phyloP scores from a whole-genome alignment of 2,888 invertebrate species.

The Volucella inflata region DNA sequence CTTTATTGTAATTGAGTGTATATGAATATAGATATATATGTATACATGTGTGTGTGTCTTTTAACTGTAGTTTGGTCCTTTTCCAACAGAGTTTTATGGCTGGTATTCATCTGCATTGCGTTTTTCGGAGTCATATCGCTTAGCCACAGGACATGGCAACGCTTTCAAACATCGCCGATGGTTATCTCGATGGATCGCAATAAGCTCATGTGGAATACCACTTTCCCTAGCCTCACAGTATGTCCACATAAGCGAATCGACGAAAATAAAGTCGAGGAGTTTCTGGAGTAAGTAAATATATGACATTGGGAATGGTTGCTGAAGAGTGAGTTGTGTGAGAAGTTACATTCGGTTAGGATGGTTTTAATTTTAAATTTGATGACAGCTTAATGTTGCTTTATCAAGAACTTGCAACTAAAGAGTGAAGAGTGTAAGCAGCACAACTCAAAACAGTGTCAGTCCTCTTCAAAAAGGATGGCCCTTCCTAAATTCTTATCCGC shows the following conservation, averaged over 20 bases:
- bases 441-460: too few species aligned
- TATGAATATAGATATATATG: background rate
- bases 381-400: too few species aligned
- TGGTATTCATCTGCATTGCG: conserved; percentile 85
- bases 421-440: too few species aligned
- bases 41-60: conserved; percentile 13
- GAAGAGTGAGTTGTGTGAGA: background rate
- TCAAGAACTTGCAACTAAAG: too few species aligned
- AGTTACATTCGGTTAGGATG: background rate
- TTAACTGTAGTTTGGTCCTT: conserved; percentile 48
- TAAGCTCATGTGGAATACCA: conserved; percentile 89
- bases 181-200: conserved; percentile 90
- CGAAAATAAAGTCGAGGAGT: conserved; percentile 84
- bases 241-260: conserved; percentile 87
- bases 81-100: conserved; percentile 85
- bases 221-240: conserved; percentile 88
- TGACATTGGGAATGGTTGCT: conserved; percentile 9
- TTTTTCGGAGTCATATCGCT: conserved; percentile 85
- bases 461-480: too few species aligned
- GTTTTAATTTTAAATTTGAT: too few species aligned
- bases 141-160: conserved; percentile 86
- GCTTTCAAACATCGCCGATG: conserved; percentile 89
- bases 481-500: too few species aligned
- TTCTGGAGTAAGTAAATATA: conserved; percentile 85
- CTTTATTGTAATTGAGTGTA: conserved; percentile 48